Base-by-base conservation (phyloP, 2,888 invertebrate genomes). In the Drosophila lutescens region DNA sequence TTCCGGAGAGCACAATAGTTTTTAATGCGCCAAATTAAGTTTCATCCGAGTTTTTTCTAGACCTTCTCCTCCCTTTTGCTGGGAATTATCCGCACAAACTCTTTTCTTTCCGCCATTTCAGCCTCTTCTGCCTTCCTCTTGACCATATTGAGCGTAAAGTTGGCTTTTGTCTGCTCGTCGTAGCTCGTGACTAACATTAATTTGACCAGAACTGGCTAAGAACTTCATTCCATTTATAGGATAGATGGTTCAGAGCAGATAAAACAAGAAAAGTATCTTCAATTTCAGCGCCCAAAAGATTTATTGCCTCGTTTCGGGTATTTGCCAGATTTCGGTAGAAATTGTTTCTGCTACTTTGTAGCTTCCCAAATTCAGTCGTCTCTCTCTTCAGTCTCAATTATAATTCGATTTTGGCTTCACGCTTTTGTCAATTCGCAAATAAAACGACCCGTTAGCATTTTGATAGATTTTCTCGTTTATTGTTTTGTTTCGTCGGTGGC, bases 21-120 rank as follows among this genome's bases (percentile, higher is more conserved):
- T 84, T 83, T 86, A 83, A 83, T 86, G 84, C 79, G 86, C 82
- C 61, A 84, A 83, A 83, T 83, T 83, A 83, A 83, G 82, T 83
- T 84, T 82, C 62, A 54, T 61, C 56, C 53, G 69, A 59, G 51
- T 65, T 63, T 62, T 58, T 61, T 36, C 5, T 26, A 9, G 23
- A 36, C 47, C 26, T 51, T 51, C 36, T 38, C 58, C 30, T n/a
- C 55, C 57, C 38, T 32, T 51, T 61, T 30, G 36, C 50, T 38
- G 44, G 17, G 54, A 54, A 66, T 40, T 72, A 56, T 50, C 46
- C 41, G 55, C 50, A 38, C 50, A 50, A 62, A 57, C 56, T 71
- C 71, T 47, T 66, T 51, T 41, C 47, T 15, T 60, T 15, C 20
- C 26, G 7, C 23, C 32, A 9, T 63, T 62, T 43, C 34, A 30